Conservation (phyloP, 53 echinoderm and acorn worm genomes). For the Patiria pectinifera region DNA sequence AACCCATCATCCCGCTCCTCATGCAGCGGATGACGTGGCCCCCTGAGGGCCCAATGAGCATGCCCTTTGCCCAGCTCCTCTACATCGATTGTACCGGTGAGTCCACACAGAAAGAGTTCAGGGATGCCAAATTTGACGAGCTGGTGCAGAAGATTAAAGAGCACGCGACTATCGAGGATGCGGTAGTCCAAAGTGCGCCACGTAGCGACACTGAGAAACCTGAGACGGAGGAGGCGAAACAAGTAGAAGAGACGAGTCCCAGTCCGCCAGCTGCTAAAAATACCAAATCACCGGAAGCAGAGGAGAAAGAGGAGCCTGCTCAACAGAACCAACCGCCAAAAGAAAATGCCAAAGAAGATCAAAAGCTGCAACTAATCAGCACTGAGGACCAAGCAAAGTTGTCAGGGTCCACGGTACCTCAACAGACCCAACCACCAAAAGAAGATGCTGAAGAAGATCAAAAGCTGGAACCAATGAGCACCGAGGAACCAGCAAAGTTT, state of each 20-base stretch:
- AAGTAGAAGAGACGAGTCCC: neutral
- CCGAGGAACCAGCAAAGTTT: too few relatives aligned
- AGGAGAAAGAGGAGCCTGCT: neutral
- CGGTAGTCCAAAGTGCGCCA: neutral
- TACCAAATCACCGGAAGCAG: neutral
- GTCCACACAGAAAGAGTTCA: slow-evolving; percentile 71
- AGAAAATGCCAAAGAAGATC: slow-evolving; percentile 12
- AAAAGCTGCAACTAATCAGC: too few relatives aligned
- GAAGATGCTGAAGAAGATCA: too few relatives aligned
- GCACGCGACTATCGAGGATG: slow-evolving; percentile 44
- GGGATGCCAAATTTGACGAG: slow-evolving; percentile 90
- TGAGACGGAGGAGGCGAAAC: neutral
- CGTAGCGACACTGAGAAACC: neutral
- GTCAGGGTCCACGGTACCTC: too few relatives aligned
- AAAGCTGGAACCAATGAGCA: too few relatives aligned
- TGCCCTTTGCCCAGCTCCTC: slow-evolving; percentile 90
- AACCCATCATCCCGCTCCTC: slow-evolving; percentile 89
- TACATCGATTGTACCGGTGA: slow-evolving; percentile 92
- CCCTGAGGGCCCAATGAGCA: slow-evolving; percentile 96
- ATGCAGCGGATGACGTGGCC: slow-evolving; percentile 91
- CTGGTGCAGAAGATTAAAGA: slow-evolving; percentile 77
- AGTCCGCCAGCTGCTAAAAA: neutral
- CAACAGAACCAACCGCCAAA: neutral
- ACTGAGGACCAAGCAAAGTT: too few relatives aligned
- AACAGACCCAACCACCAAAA: neutral